Evolutionary conservation across 1,140 invertebrate species (phyloP), one percentile per base, ranked within the genome.

Genomic region (Drosophila mauritiana): DNA sequence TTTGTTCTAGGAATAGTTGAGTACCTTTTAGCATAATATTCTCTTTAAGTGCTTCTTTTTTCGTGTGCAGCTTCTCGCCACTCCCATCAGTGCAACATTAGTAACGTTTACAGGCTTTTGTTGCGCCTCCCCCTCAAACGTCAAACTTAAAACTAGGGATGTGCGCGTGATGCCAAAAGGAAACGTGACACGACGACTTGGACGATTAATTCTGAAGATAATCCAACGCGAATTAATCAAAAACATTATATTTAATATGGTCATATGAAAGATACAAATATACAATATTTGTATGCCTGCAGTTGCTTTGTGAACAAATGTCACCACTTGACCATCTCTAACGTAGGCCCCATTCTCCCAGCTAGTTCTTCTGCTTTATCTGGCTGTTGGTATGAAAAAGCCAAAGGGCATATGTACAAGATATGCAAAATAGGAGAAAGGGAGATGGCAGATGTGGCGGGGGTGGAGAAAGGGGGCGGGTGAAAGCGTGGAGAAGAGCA

Each of bases 371-470:
- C n/a, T 45, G 46, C 31, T 43, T 20, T 31, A 36, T 17, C 6
- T 39, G 31, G 58, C 48, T 56, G 53, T 45, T 40, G 62, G 36
- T 45, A 59, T 77, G 73, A 63, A 56, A 73, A 57, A 80, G 82
- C 81, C 80, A 80, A 84, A 80, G 77, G 80, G 77, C 80, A 80
- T 59, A 57, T 67, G 81, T 68, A 36, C 64, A 57, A 72, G 68
- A 72, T 78, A 78, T 80, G 78, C 73, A 80, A 80, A 78, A 42
- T 56, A 57, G 52, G 49, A 42, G 58, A 53, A 67, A 34, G 51
- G 36, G 64, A 49, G 63, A 70, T 46, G 37, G 39, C 34, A 17
- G 37, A 39, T 42, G 25, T 37, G 4, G 20, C 4, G 22, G 13
- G 17, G 40, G n/a, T 4, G 42, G 40, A 10, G 31, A 39, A 17